phyloP scores from a whole-genome alignment of 1,140 invertebrate species.

The Triops cancriformis region DNA sequence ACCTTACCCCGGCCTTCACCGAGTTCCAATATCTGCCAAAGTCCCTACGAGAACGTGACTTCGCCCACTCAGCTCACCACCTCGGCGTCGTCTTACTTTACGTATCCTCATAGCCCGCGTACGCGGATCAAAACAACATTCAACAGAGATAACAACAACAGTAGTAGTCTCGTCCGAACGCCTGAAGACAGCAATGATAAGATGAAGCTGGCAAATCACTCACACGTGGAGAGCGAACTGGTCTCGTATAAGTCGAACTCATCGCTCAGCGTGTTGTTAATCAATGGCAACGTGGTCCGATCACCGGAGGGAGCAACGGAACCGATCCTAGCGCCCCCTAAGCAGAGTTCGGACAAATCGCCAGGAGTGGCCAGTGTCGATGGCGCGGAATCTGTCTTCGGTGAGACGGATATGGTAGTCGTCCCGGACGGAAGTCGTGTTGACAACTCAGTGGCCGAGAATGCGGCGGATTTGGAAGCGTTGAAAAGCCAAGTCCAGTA shows the following conservation, averaged over 20 bases:
- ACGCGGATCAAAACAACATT: slow-evolving; percentile 53
- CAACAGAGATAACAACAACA: slow-evolving; percentile 31
- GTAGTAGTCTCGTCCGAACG: slow-evolving; percentile 35
- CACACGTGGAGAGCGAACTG: slow-evolving; percentile 32
- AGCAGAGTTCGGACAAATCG: not conserved
- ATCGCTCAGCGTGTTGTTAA: not conserved
- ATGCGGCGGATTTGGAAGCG: not conserved
- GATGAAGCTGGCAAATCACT: not conserved
- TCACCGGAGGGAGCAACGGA: not conserved
- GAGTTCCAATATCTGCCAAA: slow-evolving; percentile 17
- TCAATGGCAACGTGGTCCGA: not conserved
- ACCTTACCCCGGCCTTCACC: slow-evolving; percentile 1
- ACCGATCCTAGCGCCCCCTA: not conserved
- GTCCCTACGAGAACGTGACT: slow-evolving; percentile 32
- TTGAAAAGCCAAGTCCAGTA: not conserved
- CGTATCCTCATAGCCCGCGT: slow-evolving; percentile 43
- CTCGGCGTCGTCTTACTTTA: not conserved
- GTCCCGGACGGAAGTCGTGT: not conserved
- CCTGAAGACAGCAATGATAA: slow-evolving; percentile 40
- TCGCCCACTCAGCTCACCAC: slow-evolving; percentile 18
- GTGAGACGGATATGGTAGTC: not conserved
- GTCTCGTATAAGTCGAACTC: not conserved
- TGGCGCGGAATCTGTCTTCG: slow-evolving; percentile 4
- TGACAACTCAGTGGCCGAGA: not conserved
- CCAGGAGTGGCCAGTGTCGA: not conserved